Percentiles rank a stretch among this genome's conserved stretches.
These are phyloP conservation scores for Plotosus lineatus DNA, from an alignment of 2,113 vertebrate species.

Conservation along the genomic window DNA sequence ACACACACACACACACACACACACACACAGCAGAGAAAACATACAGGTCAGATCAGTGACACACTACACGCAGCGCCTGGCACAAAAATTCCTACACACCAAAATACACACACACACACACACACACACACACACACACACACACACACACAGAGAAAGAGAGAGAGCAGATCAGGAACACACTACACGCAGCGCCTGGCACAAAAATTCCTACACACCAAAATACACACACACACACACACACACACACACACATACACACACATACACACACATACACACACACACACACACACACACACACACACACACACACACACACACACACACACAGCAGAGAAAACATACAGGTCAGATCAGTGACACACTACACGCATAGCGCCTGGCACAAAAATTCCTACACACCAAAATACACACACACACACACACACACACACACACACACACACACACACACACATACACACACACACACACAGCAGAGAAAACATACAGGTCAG, in stretches of 20 bases:
- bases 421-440: conserved; percentile 40
- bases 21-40: too few relatives aligned
- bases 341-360: too few relatives aligned
- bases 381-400: too few relatives aligned
- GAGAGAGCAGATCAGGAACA: neutral
- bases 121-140: conserved; percentile 1
- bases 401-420: conserved; percentile 15
- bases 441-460: conserved; percentile 21
- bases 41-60: too few relatives aligned
- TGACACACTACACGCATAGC: too few relatives aligned
- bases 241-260: neutral
- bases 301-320: conserved; percentile 4
- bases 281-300: conserved; percentile 31
- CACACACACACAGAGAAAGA: conserved; percentile 18
- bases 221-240: conserved; percentile 16
- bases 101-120: conserved; percentile 41
- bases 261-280: conserved; percentile 25
- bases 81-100: conserved; percentile 7
- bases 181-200: too few relatives aligned
- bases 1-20: conserved; percentile 1
- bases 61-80: too few relatives aligned
- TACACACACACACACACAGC: too few relatives aligned
- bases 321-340: too few relatives aligned
- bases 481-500: too few relatives aligned
- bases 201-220: too few relatives aligned